These are phyloP conservation scores for Smittia sp. DNA, from an alignment of 2,888 invertebrate species.

Conservation along the genomic window DNA sequence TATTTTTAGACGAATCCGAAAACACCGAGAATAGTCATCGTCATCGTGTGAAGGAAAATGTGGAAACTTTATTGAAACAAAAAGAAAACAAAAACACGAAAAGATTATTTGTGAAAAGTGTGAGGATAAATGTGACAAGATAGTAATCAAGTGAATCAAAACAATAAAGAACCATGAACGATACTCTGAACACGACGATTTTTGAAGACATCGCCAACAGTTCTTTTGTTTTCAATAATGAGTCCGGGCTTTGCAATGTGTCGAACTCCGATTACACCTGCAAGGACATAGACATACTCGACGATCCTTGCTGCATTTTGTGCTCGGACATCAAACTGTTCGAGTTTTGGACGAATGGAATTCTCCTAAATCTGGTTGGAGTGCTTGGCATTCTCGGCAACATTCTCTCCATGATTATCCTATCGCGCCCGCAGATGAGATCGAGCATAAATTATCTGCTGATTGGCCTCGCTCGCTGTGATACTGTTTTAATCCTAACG, in stretches of 20 bases:
- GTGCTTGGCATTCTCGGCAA: slow-evolving; percentile 85
- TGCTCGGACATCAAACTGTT: slow-evolving; percentile 48
- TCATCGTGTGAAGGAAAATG: not conserved
- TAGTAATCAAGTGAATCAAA: not conserved
- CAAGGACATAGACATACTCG: not conserved
- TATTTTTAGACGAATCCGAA: slow-evolving; percentile 4
- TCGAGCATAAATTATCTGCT: slow-evolving; percentile 93
- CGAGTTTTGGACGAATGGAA: slow-evolving; percentile 78
- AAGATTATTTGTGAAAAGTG: not conserved
- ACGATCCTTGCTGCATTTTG: not conserved
- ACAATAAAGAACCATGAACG: slow-evolving; percentile 25
- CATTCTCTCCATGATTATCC: slow-evolving; percentile 83
- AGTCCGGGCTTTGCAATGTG: not conserved
- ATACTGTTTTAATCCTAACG: slow-evolving; percentile 84
- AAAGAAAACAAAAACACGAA: not conserved
- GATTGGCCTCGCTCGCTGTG: slow-evolving; percentile 89
- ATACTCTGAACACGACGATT: slow-evolving; percentile 23
- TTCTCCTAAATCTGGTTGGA: slow-evolving; percentile 76
- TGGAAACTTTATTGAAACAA: not conserved
- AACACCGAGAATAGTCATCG: not conserved
- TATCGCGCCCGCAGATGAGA: slow-evolving; percentile 91
- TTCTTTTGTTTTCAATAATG: not conserved
- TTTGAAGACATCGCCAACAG: slow-evolving; percentile 19
- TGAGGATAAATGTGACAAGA: slow-evolving; percentile 8
- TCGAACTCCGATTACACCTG: not conserved